These are phyloP conservation scores for Amazona guildingii DNA, from an alignment of 2,113 vertebrate genomes.

Conservation along the genomic window DNA sequence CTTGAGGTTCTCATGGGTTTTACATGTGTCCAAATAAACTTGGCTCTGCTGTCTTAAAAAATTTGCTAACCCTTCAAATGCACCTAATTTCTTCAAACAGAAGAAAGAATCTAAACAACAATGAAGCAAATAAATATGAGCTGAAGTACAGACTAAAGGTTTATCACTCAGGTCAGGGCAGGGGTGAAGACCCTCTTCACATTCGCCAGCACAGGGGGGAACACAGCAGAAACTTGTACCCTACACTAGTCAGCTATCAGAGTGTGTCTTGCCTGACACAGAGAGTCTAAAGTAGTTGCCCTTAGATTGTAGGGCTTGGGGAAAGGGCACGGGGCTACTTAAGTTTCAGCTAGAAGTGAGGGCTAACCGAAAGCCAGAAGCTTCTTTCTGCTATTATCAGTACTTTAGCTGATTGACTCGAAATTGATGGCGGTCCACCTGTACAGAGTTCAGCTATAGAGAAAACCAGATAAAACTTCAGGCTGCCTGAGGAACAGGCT, in stretches of 20 bases:
- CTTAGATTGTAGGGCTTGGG: neutral
- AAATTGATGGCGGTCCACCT: neutral
- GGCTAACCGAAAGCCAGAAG: neutral
- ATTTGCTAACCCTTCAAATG: neutral
- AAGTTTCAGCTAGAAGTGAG: neutral
- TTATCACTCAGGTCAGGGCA: neutral
- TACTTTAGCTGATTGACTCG: neutral
- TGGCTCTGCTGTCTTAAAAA: rapidly evolving
- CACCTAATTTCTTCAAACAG: neutral
- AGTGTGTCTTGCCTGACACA: neutral
- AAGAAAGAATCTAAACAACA: neutral
- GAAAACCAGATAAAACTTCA: neutral
- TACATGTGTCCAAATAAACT: neutral
- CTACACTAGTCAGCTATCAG: rapidly evolving
- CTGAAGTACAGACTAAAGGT: neutral
- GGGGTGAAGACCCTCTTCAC: neutral
- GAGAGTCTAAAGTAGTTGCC: neutral
- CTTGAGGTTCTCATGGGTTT: neutral
- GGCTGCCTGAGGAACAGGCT: neutral
- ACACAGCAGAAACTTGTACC: neutral
- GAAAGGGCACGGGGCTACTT: neutral
- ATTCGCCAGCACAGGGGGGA: neutral
- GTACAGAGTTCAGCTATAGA: neutral
- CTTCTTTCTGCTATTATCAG: neutral
- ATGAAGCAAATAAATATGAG: neutral